Percentiles rank a stretch among this genome's conserved stretches.
These are phyloP conservation scores for Pseudochaenichthys georgianus DNA, from an alignment of 2,797 vertebrate species.

Conservation along the genomic window DNA sequence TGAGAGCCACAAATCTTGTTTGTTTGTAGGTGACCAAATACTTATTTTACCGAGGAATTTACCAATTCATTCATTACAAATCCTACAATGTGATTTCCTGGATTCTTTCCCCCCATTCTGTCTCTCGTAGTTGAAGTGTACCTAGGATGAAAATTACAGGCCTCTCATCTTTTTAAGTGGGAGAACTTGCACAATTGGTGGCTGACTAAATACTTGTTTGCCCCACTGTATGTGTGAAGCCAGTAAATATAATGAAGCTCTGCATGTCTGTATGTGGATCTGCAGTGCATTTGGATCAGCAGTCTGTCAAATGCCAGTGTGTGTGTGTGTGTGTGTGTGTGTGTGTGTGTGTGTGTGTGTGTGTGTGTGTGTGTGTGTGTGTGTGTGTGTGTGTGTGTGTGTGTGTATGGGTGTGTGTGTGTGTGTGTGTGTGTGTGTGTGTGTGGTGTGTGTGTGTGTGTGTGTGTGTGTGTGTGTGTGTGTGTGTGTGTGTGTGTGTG, in stretches of 20 bases:
- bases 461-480: constrained; percentile 36
- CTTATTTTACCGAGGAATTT: too few species aligned
- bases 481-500: too few species aligned
- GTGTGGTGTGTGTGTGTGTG: constrained; percentile 22
- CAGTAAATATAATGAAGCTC: constrained; percentile 31
- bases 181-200: too few species aligned
- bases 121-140: too few species aligned
- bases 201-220: too few species aligned
- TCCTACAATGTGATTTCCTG: too few species aligned
- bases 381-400: constrained; percentile 40
- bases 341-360: constrained; percentile 41
- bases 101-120: too few species aligned
- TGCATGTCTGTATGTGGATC: constrained; percentile 36
- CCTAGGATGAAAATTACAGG: too few species aligned
- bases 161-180: too few species aligned
- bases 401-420: constrained; percentile 20
- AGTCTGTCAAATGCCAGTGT: constrained; percentile 55
- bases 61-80: too few species aligned
- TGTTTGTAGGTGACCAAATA: too few species aligned
- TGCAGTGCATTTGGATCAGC: constrained; percentile 53
- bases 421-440: constrained; percentile 41
- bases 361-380: constrained; percentile 31
- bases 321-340: constrained; percentile 34
- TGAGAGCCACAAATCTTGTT: too few species aligned
- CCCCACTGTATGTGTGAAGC: constrained; percentile 26